Conservation (phyloP, 2,113 vertebrate species). For the Xerus inauris region DNA sequence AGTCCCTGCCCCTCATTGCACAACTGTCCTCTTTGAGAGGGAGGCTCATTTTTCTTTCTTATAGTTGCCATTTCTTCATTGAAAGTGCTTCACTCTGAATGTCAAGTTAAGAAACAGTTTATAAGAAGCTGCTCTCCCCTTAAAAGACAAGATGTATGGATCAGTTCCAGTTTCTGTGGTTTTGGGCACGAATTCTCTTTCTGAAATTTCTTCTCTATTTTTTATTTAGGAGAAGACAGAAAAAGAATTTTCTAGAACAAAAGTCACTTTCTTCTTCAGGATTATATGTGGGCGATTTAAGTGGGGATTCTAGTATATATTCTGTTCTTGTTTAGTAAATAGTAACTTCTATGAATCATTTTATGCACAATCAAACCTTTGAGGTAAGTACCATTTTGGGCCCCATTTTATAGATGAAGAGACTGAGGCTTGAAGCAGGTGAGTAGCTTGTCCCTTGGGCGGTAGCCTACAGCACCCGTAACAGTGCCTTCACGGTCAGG, state of each 20-base stretch:
- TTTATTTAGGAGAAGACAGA: not conserved
- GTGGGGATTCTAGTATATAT: not conserved
- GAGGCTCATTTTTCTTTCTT: not conserved
- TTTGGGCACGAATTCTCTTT: not conserved
- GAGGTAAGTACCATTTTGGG: not conserved
- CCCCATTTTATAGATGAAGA: not conserved
- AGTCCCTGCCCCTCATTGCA: not conserved
- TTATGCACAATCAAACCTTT: not conserved
- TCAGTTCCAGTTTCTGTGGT: not conserved
- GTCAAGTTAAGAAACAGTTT: not conserved
- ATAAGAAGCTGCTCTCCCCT: not conserved
- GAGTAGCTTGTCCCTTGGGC: too few relatives aligned
- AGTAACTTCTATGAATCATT: not conserved
- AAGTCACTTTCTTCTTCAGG: not conserved
- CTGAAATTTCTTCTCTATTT: conserved; percentile 1
- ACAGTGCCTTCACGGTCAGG: not conserved
- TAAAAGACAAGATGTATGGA: not conserved
- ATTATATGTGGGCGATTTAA: not conserved
- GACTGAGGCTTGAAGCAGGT: not conserved
- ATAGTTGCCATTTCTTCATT: not conserved
- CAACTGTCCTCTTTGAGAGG: not conserved
- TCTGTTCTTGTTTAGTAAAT: not conserved
- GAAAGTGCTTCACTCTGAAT: not conserved
- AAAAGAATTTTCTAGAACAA: not conserved
- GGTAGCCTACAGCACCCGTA: rapidly evolving